Conservation (phyloP, 1,140 invertebrate genomes). For the Plectrocnemia conspersa region DNA sequence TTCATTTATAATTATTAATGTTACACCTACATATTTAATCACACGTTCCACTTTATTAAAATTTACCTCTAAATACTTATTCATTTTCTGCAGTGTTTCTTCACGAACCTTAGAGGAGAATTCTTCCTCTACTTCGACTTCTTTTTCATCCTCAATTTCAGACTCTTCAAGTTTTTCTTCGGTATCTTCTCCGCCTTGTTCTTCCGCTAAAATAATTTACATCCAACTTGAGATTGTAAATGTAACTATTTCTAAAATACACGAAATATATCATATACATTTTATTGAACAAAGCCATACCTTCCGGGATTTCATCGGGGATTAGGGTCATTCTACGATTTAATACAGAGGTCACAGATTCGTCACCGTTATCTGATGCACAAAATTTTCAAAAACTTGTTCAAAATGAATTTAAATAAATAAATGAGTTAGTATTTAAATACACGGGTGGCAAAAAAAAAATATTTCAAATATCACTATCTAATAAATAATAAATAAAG, state of each 20-base stretch:
- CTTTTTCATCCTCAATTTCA: slow-evolving; percentile 1
- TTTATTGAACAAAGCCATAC: background rate
- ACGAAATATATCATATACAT: background rate
- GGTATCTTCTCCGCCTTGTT: background rate
- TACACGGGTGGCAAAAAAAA: too few relatives aligned
- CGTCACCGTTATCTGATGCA: slow-evolving; percentile 41
- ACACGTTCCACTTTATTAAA: too few relatives aligned
- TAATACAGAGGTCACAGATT: slow-evolving; percentile 40
- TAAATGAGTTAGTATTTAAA: too few relatives aligned
- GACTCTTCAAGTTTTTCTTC: slow-evolving; percentile 18
- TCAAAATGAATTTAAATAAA: too few relatives aligned
- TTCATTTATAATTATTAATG: too few relatives aligned
- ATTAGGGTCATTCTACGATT: slow-evolving; percentile 31
- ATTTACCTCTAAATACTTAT: too few relatives aligned
- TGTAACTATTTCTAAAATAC: slow-evolving; percentile 2
- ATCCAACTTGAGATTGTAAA: background rate
- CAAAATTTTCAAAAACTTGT: too few relatives aligned
- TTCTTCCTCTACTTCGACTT: slow-evolving; percentile 4
- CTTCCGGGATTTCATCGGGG: slow-evolving; percentile 19
- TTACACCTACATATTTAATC: too few relatives aligned
- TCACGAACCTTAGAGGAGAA: background rate
- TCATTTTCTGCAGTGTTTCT: too few relatives aligned
- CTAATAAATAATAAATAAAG: too few relatives aligned
- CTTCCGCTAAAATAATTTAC: too few relatives aligned
- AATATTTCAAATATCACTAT: too few relatives aligned